Evolutionary conservation across 2,797 vertebrate genomes (phyloP), one percentile per base, ranked within the genome.

Genomic region (Bovichtus variegatus): DNA sequence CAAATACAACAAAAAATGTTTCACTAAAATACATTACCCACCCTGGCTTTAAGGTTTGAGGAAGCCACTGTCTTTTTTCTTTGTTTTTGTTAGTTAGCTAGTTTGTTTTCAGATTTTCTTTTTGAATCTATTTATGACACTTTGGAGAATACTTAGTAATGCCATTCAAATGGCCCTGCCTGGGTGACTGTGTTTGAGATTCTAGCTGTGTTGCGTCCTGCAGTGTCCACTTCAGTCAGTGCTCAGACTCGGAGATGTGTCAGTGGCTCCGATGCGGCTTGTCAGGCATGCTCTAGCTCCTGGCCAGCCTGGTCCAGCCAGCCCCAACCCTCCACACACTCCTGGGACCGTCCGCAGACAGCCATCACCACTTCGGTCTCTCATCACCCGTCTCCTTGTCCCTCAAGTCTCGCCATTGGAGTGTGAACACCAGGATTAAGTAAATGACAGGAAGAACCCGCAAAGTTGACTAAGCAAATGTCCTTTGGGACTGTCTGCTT

Each of bases 211-310:
- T 63, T 84, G 85, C 49, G 59, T 88, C 81, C 81, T 77, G 78
- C 82, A 68, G 81, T 91, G 91, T 94, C 92, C 90, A 90, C 89
- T 90, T 86, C 85, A 89, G 87, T 91, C 88, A 87, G 85, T 75
- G 77, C 86, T 88, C 90, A 88, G 78, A 86, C 85, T 89, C 78
- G 49, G 82, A 84, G 71, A 85, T 89, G 85, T 94, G 92, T 95
- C 93, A 94, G 91, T 87, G 84, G 87, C 90, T 94, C 87, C 78
- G 92, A 94, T 93, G 87, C 91, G 90, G 92, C 93, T 93, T 93
- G 94, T 95, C 95, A 94, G 92, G 84, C 92, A 93, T 93, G 90
- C 91, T 90, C 82, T 81, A 80, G 85, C 91, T 90, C 83, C 84
- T 68, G 83, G 87, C 80, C 89, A 70, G 87, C 87, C 74, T 51